Conservation (phyloP, 2,888 invertebrate species). For the Hypomecis punctinalis region DNA sequence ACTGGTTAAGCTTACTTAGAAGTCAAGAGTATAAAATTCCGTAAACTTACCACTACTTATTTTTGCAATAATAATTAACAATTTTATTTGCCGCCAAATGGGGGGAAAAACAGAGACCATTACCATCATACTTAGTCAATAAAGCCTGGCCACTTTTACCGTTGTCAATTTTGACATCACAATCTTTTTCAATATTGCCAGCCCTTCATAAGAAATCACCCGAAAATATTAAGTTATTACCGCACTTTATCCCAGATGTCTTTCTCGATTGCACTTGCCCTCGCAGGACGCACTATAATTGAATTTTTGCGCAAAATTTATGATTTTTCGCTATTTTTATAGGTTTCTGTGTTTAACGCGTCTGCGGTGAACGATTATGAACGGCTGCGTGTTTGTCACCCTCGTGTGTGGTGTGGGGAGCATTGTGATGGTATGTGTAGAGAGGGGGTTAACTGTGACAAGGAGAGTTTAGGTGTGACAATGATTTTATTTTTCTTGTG, state of each 20-base stretch:
- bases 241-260: conserved; percentile 32
- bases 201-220: conserved; percentile 9
- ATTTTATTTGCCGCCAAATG: no score
- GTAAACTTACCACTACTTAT: no score
- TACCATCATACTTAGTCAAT: no score
- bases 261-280: conserved; percentile 32
- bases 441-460: conserved; percentile 32
- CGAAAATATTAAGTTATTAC: conserved; percentile 37
- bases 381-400: conserved; percentile 70
- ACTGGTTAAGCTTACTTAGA: no score
- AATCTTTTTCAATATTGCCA: background rate
- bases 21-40: no score
- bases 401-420: conserved; percentile 52
- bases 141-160: no score
- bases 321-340: conserved; percentile 79
- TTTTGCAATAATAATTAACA: no score
- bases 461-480: background rate
- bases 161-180: conserved; percentile 1
- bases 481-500: background rate
- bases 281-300: conserved; percentile 58
- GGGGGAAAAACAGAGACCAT: no score
- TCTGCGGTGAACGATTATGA: conserved; percentile 75
- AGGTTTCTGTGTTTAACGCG: conserved; percentile 78
- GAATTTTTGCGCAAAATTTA: conserved; percentile 75
- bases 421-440: conserved; percentile 30